Evolutionary conservation across 1,140 invertebrate species (phyloP).

Genomic region (Tyrophagus putrescentiae): DNA sequence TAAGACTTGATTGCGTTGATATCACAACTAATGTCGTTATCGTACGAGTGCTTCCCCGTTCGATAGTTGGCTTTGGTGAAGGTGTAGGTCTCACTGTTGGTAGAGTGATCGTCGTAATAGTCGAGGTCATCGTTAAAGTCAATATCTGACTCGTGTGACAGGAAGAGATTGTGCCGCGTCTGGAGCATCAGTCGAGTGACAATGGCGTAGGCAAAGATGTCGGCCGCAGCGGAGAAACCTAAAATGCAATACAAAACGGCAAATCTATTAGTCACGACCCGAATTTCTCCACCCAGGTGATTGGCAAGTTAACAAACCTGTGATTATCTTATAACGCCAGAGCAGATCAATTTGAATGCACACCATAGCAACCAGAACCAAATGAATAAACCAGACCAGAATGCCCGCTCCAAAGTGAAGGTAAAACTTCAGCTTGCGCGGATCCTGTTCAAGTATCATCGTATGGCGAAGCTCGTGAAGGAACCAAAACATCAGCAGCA

Average conservation of each 20-base stretch:
- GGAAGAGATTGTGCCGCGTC: conserved; percentile 18
- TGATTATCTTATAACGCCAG: conserved; percentile 84
- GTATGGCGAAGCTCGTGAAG: conserved; percentile 76
- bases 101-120: conserved; percentile 3
- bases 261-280: background rate
- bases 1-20: background rate
- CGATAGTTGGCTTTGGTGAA: conserved; percentile 11
- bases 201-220: conserved; percentile 80
- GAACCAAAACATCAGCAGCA: conserved; percentile 88
- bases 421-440: conserved; percentile 74
- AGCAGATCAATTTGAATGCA: conserved; percentile 79
- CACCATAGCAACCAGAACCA: conserved; percentile 82
- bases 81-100: background rate
- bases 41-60: conserved; percentile 5
- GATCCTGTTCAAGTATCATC: conserved; percentile 79
- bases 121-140: conserved; percentile 15
- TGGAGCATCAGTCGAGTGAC: conserved; percentile 89
- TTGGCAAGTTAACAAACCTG: conserved; percentile 45
- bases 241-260: conserved; percentile 23
- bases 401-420: conserved; percentile 92
- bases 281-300: background rate
- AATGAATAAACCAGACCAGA: conserved; percentile 93
- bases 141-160: conserved; percentile 9
- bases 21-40: conserved; percentile 12
- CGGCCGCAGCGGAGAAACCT: conserved; percentile 86